phyloP scores from a whole-genome alignment of 1,140 invertebrate genomes.

The Plutomurus gul region DNA sequence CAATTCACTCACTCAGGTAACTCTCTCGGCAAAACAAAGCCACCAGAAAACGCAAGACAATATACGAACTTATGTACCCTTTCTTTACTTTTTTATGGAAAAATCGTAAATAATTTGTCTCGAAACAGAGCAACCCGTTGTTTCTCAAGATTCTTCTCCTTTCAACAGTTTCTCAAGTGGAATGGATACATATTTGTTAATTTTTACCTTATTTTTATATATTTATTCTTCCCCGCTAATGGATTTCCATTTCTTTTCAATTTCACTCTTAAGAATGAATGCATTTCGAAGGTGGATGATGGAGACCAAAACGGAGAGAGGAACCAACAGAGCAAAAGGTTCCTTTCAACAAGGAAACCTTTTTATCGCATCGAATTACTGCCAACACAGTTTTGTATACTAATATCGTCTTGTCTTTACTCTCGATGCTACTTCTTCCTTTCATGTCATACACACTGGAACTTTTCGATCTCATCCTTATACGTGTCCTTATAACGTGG shows the following conservation, averaged over 20 bases:
- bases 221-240: not conserved
- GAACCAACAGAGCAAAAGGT: not conserved
- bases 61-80: not conserved
- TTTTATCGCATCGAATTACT: slow-evolving; percentile 24
- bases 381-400: not conserved
- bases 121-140: slow-evolving; percentile 18
- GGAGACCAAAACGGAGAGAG: not conserved
- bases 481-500: too few species aligned
- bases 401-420: too few species aligned
- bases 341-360: not conserved
- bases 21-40: not conserved
- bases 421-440: too few species aligned
- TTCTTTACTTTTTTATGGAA: slow-evolving; percentile 1
- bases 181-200: not conserved
- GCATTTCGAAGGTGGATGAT: not conserved
- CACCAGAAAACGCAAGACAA: not conserved
- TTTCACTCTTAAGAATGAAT: not conserved
- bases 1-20: not conserved
- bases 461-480: too few species aligned
- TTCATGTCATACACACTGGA: too few species aligned
- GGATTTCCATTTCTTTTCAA: slow-evolving; percentile 9
- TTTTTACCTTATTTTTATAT: not conserved
- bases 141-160: not conserved
- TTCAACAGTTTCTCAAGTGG: not conserved
- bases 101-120: slow-evolving; percentile 2